Conservation (phyloP, 2,888 invertebrate genomes). For the Heliconius cydno region DNA sequence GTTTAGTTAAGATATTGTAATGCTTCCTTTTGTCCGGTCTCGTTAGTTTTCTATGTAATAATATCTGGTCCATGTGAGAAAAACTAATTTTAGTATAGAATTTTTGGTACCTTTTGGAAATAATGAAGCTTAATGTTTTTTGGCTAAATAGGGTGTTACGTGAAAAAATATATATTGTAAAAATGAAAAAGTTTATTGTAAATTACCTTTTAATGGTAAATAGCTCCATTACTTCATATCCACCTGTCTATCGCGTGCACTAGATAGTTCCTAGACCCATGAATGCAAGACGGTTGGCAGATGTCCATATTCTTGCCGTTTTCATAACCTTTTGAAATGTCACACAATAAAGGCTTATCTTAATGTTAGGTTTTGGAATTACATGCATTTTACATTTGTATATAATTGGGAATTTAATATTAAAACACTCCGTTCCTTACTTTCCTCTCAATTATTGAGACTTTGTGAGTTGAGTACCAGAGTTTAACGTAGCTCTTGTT, state of each 20-base stretch:
- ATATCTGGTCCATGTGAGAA: slow-evolving; percentile 17
- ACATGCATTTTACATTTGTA: neutral
- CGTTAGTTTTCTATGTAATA: slow-evolving; percentile 3
- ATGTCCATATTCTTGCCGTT: slow-evolving; percentile 50
- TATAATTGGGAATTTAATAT: neutral
- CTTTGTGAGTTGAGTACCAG: no score
- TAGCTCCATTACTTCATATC: neutral
- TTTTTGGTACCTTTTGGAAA: neutral
- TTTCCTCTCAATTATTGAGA: neutral
- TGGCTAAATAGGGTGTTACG: neutral
- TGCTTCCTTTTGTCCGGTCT: slow-evolving; percentile 12
- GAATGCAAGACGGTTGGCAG: slow-evolving; percentile 60
- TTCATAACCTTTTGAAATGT: slow-evolving; percentile 61
- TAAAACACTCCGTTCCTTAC: neutral
- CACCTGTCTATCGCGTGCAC: slow-evolving; percentile 43
- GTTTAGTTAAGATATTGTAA: slow-evolving; percentile 29
- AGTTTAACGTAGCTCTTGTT: no score
- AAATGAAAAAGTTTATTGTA: neutral
- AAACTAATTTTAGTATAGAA: neutral
- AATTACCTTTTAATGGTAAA: neutral
- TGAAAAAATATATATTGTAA: neutral
- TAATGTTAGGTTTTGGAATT: neutral
- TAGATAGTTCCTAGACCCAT: slow-evolving; percentile 44
- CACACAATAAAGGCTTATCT: slow-evolving; percentile 38
- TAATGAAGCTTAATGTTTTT: neutral